Evolutionary conservation across 2,888 invertebrate genomes (phyloP), one percentile per base, ranked within the genome.

Genomic region (Melanostoma mellinum): DNA sequence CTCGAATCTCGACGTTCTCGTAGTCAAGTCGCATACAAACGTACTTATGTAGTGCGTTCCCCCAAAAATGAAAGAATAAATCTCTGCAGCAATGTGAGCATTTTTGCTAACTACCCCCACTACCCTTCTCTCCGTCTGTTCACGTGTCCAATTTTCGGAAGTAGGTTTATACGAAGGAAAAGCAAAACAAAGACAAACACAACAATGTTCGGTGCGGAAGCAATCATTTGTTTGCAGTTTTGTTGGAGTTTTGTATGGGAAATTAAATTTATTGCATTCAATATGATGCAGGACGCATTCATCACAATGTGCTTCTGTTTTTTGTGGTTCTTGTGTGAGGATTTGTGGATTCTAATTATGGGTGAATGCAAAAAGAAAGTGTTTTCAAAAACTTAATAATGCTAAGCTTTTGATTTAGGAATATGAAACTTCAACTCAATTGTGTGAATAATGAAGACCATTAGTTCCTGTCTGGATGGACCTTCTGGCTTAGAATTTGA

Each of bases 201-300:
- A 72, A 74, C 72, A 82, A 82, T 65, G 58, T 44, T 55, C n/a
- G 20, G 20, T 63, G 58, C 78, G 78, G 82, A 82, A 78, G 82
- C 69, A 78, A 82, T 78, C 61, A 82, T 82, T 78, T 78, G 82
- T 74, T 82, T 82, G 82, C 78, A 82, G 82, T 82, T 78, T 82
- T 20, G 78, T 73, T 68, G 9, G 52, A 68, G 77, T 73, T 42
- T 63, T 63, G 58, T 44, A 53, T 36, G 40, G 42, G 10, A 77
- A 73, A 68, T 6, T 48, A 73, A 78, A 82, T 82, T 78, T 82
- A 82, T 82, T 73, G 73, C 77, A 77, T 73, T 72, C 68, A 77
- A 69, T 67, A 77, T 72, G 73, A 77, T 73, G 56, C 73, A 63
- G 78, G 78, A 74, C 69, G 42, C 82, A 78, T 73, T 73, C 69